phyloP scores from a whole-genome alignment of 2,113 vertebrate genomes.

The Prinia subflava region DNA sequence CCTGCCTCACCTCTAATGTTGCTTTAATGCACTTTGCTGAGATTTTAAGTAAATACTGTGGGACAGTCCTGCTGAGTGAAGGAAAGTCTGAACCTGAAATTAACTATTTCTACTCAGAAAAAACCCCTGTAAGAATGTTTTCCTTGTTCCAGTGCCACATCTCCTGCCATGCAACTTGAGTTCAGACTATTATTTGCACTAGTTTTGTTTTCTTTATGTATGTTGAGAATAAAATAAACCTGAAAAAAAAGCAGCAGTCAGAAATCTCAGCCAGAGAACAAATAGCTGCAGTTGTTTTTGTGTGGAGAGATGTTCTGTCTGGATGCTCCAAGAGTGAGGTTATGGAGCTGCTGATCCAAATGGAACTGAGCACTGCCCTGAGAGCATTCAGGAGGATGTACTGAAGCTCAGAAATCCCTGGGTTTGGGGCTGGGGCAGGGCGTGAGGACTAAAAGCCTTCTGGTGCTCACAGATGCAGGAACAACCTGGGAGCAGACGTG shows the following conservation, averaged over 20 bases:
- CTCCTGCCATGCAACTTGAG: not conserved
- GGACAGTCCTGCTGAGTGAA: not conserved
- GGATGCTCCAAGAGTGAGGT: slow-evolving; percentile 46
- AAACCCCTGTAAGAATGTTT: not conserved
- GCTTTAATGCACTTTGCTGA: slow-evolving; percentile 10
- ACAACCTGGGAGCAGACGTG: rapidly evolving
- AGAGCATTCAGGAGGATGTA: not conserved
- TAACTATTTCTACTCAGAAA: not conserved
- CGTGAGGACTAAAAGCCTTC: not conserved
- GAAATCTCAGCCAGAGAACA: slow-evolving; percentile 24
- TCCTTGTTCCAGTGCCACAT: not conserved
- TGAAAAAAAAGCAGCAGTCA: not conserved
- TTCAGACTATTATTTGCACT: not conserved
- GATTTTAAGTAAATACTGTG: not conserved
- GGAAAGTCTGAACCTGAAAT: not conserved
- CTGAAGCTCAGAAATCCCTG: not conserved
- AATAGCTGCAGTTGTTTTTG: not conserved
- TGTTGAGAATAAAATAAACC: slow-evolving; percentile 15
- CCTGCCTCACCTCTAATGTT: not conserved
- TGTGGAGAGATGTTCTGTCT: slow-evolving; percentile 22
- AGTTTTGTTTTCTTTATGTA: slow-evolving; percentile 54
- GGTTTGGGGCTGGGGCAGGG: not conserved
- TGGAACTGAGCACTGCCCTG: not conserved
- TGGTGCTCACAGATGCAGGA: not conserved
- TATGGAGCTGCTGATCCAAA: slow-evolving; percentile 41